phyloP scores from a whole-genome alignment of 2,888 invertebrate species.

The Pyrochroa serraticornis region DNA sequence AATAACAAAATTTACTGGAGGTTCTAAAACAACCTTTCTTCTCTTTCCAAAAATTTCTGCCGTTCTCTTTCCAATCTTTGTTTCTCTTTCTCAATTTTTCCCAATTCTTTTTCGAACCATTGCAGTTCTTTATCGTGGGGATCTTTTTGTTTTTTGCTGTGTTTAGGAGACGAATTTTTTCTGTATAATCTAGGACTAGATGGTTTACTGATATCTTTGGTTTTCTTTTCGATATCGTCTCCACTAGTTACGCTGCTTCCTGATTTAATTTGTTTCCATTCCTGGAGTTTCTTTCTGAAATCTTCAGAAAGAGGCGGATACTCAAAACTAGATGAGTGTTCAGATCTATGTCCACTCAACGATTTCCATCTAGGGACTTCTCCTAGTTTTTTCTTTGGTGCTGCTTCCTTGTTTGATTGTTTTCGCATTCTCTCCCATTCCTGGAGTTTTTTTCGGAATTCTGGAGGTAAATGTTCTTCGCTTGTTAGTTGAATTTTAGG shows the following conservation, averaged over 20 bases:
- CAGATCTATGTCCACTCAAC: slow-evolving; percentile 46
- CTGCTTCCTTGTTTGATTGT: slow-evolving; percentile 44
- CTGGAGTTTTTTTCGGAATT: slow-evolving; percentile 81
- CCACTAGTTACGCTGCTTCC: slow-evolving; percentile 46
- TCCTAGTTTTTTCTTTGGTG: slow-evolving; percentile 58
- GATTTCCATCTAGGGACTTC: slow-evolving; percentile 70
- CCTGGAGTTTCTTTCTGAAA: slow-evolving; percentile 82
- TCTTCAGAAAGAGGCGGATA: slow-evolving; percentile 78
- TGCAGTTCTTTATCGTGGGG: slow-evolving; percentile 62
- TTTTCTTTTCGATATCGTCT: slow-evolving; percentile 33
- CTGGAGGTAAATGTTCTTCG: slow-evolving; percentile 77
- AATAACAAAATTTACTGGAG: slow-evolving; percentile 17
- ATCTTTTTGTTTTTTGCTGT: slow-evolving; percentile 51
- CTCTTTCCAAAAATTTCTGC: slow-evolving; percentile 69
- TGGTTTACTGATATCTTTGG: slow-evolving; percentile 43
- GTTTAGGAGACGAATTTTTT: slow-evolving; percentile 50
- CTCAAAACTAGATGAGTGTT: slow-evolving; percentile 58
- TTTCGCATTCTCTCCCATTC: slow-evolving; percentile 84
- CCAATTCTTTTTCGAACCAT: slow-evolving; percentile 66
- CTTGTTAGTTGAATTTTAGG: slow-evolving; percentile 51
- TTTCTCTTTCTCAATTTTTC: slow-evolving; percentile 67
- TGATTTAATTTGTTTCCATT: slow-evolving; percentile 82
- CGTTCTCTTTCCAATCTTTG: slow-evolving; percentile 66
- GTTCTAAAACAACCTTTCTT: slow-evolving; percentile 60
- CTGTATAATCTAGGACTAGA: slow-evolving; percentile 53